phyloP scores from a whole-genome alignment of 1,140 invertebrate genomes.

The Lerema accius region DNA sequence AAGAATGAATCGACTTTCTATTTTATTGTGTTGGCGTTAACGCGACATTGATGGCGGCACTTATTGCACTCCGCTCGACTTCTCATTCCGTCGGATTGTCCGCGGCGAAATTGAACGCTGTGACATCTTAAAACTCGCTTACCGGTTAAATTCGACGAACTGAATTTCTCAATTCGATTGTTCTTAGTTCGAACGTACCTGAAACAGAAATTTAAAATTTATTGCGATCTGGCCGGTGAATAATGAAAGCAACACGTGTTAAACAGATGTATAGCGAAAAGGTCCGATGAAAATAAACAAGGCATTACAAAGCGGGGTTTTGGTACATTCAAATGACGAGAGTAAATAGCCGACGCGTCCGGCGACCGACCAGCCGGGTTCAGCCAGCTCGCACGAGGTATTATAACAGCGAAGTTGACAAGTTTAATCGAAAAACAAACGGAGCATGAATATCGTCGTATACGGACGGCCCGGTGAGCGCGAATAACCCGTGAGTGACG shows the following conservation, averaged over 20 bases:
- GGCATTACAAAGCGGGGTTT: constrained; percentile 37
- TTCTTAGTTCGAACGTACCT: constrained; percentile 43
- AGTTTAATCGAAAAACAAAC: constrained; percentile 62
- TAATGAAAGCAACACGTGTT: constrained; percentile 17
- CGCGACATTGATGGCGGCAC: constrained; percentile 69
- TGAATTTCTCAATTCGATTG: constrained; percentile 18
- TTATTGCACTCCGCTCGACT: constrained; percentile 68
- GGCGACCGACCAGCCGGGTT: constrained; percentile 19
- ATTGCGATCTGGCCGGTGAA: constrained; percentile 16
- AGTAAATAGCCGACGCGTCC: constrained; percentile 41
- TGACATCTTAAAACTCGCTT: constrained; percentile 34
- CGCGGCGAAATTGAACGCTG: constrained; percentile 48
- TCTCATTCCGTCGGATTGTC: constrained; percentile 62
- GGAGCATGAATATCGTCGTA: constrained; percentile 49
- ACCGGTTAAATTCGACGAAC: constrained; percentile 21
- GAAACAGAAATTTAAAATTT: constrained; percentile 40
- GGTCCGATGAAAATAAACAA: constrained; percentile 50
- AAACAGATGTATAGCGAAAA: constrained; percentile 22
- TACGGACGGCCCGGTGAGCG: constrained; percentile 26
- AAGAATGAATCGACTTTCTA: constrained; percentile 60
- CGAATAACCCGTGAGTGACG: constrained; percentile 21
- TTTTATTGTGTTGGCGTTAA: constrained; percentile 76
- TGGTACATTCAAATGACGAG: constrained; percentile 43
- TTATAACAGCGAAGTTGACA: constrained; percentile 46
- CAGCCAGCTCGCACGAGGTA: constrained; percentile 27